phyloP scores from a whole-genome alignment of 2,113 vertebrate species.

The Neotoma lepida region DNA sequence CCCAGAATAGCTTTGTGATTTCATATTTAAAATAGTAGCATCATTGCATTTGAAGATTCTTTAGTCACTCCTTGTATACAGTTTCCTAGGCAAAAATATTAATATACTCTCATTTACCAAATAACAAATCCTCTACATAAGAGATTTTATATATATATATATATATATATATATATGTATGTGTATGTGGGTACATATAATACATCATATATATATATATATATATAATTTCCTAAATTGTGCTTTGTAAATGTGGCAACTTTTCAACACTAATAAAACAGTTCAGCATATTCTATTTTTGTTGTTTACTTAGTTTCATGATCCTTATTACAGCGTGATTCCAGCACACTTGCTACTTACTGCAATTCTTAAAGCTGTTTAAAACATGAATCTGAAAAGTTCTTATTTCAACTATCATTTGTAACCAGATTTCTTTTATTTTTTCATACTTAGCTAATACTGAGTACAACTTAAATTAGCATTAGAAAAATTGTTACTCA shows the following conservation, averaged over 20 bases:
- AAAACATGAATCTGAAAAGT: slow-evolving; percentile 50
- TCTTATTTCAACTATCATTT: neutral
- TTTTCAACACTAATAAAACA: slow-evolving; percentile 17
- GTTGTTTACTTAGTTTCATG: neutral
- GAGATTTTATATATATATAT: neutral
- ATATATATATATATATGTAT: neutral
- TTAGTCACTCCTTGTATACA: slow-evolving; percentile 4
- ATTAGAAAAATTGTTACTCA: slow-evolving; percentile 61
- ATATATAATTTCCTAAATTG: neutral
- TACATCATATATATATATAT: neutral
- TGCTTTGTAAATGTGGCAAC: neutral
- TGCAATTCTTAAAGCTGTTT: slow-evolving; percentile 21
- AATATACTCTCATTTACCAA: slow-evolving; percentile 41
- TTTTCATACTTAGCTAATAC: neutral
- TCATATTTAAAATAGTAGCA: slow-evolving; percentile 50
- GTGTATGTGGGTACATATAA: neutral
- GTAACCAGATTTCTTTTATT: neutral
- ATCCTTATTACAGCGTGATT: neutral
- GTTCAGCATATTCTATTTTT: slow-evolving; percentile 7
- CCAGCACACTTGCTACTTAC: neutral
- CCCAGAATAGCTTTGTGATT: neutral
- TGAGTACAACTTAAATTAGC: neutral
- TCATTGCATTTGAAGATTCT: neutral
- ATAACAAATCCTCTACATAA: slow-evolving; percentile 28
- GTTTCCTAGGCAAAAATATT: slow-evolving; percentile 30